Percentiles rank a stretch among this genome's conserved stretches.
phyloP scores from a whole-genome alignment of 1,140 invertebrate genomes.

The Brachionus koreanus region DNA sequence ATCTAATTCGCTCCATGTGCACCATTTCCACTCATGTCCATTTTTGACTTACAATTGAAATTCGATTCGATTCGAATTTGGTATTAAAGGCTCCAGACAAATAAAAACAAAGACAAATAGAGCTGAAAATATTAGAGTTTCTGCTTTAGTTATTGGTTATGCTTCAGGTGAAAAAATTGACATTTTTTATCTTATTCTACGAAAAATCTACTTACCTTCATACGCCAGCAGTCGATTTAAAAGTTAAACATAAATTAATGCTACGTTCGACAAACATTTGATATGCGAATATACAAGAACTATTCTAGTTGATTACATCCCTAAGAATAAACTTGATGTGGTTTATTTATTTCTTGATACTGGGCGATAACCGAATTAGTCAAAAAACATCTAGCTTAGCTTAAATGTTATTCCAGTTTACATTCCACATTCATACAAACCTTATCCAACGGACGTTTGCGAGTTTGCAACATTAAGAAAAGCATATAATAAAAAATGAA shows the following conservation, averaged over 20 bases:
- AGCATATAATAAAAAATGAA: background rate
- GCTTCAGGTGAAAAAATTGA: background rate
- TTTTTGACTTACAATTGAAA: too few species aligned
- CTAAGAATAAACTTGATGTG: background rate
- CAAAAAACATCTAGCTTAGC: background rate
- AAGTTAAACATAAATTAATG: background rate
- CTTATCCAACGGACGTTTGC: too few species aligned
- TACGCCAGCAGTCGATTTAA: background rate
- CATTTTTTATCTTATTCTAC: background rate
- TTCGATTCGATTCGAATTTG: too few species aligned
- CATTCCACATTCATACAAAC: background rate
- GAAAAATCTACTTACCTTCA: background rate
- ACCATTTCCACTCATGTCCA: too few species aligned
- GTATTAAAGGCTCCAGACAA: too few species aligned
- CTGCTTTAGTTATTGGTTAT: background rate
- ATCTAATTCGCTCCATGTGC: too few species aligned
- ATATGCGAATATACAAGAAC: background rate
- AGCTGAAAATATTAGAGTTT: background rate
- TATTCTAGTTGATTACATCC: background rate
- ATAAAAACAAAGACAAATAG: background rate
- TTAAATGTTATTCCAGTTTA: background rate
- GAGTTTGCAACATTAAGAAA: background rate
- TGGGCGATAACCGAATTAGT: background rate
- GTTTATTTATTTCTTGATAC: too few species aligned
- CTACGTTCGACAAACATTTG: background rate